These are phyloP conservation scores for Campoletis raptor DNA, from an alignment of 2,888 invertebrate species.

Conservation along the genomic window DNA sequence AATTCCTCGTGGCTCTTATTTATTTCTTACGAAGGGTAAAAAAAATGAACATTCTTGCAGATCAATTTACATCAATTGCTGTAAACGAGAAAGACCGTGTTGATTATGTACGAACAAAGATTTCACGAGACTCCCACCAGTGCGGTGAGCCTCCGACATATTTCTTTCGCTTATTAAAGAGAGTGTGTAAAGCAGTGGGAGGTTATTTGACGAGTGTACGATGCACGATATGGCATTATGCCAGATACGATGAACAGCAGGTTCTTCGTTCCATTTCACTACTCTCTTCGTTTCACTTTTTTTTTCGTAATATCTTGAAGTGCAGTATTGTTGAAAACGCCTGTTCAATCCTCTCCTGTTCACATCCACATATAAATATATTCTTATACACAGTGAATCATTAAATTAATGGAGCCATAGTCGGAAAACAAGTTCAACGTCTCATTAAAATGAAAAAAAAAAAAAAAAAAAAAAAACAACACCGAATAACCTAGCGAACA, in stretches of 20 bases:
- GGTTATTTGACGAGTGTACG: constrained; percentile 54
- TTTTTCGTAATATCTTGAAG: constrained; percentile 60
- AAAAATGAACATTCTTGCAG: neutral
- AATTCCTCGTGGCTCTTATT: neutral
- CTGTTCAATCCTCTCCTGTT: neutral
- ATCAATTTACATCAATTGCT: constrained; percentile 4
- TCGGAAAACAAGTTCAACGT: neutral
- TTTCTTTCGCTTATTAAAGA: constrained; percentile 59
- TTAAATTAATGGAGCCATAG: neutral
- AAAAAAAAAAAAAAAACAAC: too few species aligned
- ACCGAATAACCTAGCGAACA: too few species aligned
- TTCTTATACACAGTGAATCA: neutral
- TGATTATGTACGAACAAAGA: neutral
- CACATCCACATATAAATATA: neutral
- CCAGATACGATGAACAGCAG: constrained; percentile 43
- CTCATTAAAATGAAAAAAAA: neutral
- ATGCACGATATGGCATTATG: constrained; percentile 52
- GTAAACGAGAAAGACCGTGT: neutral
- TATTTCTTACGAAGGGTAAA: neutral
- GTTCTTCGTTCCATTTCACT: constrained; percentile 37
- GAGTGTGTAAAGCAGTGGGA: constrained; percentile 61
- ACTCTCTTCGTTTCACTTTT: constrained; percentile 30
- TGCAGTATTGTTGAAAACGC: constrained; percentile 48
- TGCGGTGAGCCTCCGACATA: constrained; percentile 15
- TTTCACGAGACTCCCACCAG: neutral